A percentile compares a stretch with the other conserved stretches of the same genome.
Evolutionary conservation across 1,140 invertebrate species (phyloP).

Genomic region (Ylistrum balloti): DNA sequence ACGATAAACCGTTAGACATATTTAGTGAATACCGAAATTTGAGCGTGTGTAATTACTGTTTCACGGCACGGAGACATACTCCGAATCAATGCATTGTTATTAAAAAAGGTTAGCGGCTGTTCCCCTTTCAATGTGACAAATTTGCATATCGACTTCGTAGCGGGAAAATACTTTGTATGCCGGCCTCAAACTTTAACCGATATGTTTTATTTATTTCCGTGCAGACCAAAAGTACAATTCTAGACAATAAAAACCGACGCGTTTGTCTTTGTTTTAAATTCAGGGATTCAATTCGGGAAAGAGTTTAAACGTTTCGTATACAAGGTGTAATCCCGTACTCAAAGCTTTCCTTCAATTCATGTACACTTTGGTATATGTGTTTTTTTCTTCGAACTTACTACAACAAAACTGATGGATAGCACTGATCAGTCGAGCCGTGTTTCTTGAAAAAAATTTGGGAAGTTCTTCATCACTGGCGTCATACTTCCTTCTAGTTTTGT

Average conservation of each 20-base stretch:
- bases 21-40: conserved; percentile 29
- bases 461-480: too few relatives aligned
- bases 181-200: background rate
- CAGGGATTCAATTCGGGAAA: conserved; percentile 37
- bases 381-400: background rate
- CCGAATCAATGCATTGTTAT: conserved; percentile 4
- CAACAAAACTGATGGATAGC: background rate
- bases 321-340: background rate
- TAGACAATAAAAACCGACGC: conserved; percentile 14
- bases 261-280: conserved; percentile 40
- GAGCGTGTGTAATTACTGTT: background rate
- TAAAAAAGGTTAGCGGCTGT: background rate
- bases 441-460: too few relatives aligned
- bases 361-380: background rate
- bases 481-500: too few relatives aligned
- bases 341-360: background rate
- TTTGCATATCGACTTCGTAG: conserved; percentile 19
- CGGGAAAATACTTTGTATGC: background rate
- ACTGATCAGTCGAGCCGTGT: too few relatives aligned
- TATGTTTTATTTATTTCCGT: conserved; percentile 12
- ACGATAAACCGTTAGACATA: conserved; percentile 3
- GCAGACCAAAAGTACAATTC: conserved; percentile 33
- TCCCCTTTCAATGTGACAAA: background rate
- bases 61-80: background rate
- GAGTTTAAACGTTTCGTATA: conserved; percentile 15